These are phyloP conservation scores for Papilio dardanus DNA, from an alignment of 1,140 invertebrate species.

Conservation along the genomic window DNA sequence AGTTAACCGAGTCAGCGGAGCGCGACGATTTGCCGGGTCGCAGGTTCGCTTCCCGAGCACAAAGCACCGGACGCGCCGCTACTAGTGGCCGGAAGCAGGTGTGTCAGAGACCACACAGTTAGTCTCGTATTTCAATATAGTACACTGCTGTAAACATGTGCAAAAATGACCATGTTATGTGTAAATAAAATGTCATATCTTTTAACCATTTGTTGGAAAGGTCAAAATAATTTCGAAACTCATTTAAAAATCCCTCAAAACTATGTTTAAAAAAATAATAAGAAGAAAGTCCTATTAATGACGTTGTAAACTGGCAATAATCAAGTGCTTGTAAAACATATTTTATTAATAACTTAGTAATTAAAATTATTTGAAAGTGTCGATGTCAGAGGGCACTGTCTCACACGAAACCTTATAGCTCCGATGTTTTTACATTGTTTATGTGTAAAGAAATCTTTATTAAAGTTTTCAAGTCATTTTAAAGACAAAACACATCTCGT, in stretches of 20 bases:
- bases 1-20: slow-evolving; percentile 41
- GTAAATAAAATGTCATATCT: background rate
- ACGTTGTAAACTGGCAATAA: background rate
- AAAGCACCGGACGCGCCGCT: slow-evolving; percentile 56
- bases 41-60: slow-evolving; percentile 51
- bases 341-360: background rate
- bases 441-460: background rate
- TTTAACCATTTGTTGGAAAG: background rate
- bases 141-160: no score
- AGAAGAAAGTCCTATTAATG: background rate
- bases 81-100: slow-evolving; percentile 59
- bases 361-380: background rate
- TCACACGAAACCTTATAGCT: no score
- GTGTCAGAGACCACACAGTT: slow-evolving; percentile 33
- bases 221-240: no score
- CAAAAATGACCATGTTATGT: no score
- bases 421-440: background rate
- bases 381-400: slow-evolving; percentile 1
- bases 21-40: slow-evolving; percentile 41
- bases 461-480: no score
- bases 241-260: no score
- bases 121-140: background rate
- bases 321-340: background rate
- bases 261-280: no score
- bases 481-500: no score